A percentile compares a stretch with the other conserved stretches of the same genome.
Conservation (phyloP, 2,113 vertebrate species). For the Vidua chalybeata region DNA sequence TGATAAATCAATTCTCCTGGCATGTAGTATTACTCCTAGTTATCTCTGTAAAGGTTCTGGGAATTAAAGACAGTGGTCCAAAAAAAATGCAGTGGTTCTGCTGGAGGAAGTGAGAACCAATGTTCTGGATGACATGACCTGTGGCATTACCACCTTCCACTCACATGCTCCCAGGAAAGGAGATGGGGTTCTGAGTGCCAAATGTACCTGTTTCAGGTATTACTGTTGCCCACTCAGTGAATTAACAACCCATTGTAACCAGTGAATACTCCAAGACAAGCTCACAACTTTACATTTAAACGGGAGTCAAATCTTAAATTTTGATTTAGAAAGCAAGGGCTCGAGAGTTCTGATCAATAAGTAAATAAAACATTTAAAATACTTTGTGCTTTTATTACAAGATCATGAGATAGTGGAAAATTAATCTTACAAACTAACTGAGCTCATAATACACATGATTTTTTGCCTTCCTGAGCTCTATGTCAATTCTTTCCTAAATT, state of each 20-base stretch:
- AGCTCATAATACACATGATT: background rate
- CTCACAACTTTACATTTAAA: background rate
- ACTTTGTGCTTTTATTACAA: background rate
- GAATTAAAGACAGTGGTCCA: background rate
- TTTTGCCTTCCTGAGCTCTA: background rate
- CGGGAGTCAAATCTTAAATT: background rate
- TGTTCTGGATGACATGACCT: background rate
- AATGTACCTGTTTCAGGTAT: background rate
- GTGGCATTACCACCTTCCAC: background rate
- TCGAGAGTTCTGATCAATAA: background rate
- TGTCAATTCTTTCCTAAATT: constrained; percentile 10
- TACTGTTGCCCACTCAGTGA: background rate
- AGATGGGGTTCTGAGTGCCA: background rate
- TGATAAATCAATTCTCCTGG: background rate
- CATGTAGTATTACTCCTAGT: background rate
- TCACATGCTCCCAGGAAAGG: background rate
- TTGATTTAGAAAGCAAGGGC: background rate
- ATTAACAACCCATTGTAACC: background rate
- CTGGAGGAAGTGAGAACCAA: background rate
- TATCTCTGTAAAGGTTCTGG: background rate
- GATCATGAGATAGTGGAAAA: background rate
- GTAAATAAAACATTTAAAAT: background rate
- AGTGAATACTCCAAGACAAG: background rate
- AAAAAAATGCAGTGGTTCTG: background rate
- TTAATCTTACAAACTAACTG: constrained; percentile 33